These are phyloP conservation scores for Drosophila arawakana DNA, from an alignment of 1,140 invertebrate species.

Conservation along the genomic window DNA sequence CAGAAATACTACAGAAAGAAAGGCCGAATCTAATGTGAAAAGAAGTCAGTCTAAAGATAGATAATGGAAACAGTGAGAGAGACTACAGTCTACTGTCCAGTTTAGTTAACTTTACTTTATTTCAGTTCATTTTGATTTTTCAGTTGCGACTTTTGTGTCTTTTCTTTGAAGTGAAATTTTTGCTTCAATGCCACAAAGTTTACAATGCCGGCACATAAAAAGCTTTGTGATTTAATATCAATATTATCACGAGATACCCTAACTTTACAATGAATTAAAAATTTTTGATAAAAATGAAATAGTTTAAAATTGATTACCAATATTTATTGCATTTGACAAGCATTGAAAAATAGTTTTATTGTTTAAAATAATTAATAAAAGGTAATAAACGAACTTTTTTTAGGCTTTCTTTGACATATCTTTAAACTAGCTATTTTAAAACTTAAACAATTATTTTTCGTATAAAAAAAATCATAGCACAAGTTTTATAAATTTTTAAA, in stretches of 20 bases:
- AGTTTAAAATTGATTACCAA: too few relatives aligned
- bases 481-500: too few relatives aligned
- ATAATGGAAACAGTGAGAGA: slow-evolving; percentile 20
- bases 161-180: slow-evolving; percentile 77
- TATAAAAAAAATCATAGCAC: too few relatives aligned
- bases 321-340: too few relatives aligned
- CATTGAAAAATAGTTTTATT: too few relatives aligned
- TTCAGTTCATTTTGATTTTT: slow-evolving; percentile 35
- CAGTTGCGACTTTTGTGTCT: slow-evolving; percentile 55
- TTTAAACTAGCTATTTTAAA: too few relatives aligned
- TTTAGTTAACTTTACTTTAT: slow-evolving; percentile 39
- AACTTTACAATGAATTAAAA: too few relatives aligned
- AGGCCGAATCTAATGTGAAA: slow-evolving; percentile 32
- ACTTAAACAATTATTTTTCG: too few relatives aligned
- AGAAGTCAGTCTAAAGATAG: slow-evolving; percentile 22
- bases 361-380: too few relatives aligned
- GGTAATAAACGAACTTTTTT: too few relatives aligned
- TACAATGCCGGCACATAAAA: slow-evolving; percentile 59
- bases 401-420: too few relatives aligned
- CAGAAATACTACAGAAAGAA: slow-evolving; percentile 27
- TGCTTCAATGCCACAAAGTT: slow-evolving; percentile 65
- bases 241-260: background rate
- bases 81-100: slow-evolving; percentile 24
- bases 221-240: slow-evolving; percentile 28
- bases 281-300: too few relatives aligned